Conservation (phyloP, 2,888 invertebrate species). For the Laothoe populi region DNA sequence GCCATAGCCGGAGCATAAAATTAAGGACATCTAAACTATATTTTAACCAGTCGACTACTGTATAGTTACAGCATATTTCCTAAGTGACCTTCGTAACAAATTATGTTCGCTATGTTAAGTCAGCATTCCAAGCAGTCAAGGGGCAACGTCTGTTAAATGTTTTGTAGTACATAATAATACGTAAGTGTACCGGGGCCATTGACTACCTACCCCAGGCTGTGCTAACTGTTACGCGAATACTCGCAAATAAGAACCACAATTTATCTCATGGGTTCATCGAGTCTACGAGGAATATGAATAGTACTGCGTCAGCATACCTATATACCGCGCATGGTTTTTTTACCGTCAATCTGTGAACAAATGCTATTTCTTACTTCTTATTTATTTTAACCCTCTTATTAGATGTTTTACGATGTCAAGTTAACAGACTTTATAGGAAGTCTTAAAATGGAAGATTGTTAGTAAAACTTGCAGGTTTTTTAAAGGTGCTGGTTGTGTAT, state of each 20-base stretch:
- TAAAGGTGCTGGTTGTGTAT: no score
- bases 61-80: neutral
- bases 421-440: no score
- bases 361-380: no score
- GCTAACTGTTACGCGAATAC: constrained; percentile 29
- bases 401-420: no score
- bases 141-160: neutral
- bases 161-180: constrained; percentile 25
- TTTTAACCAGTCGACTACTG: neutral
- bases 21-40: neutral
- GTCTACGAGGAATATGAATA: constrained; percentile 3
- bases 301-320: neutral
- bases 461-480: no score
- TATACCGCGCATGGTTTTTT: no score
- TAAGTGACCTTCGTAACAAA: constrained; percentile 19
- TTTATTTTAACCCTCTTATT: no score
- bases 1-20: neutral
- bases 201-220: constrained; percentile 26
- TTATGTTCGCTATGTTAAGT: constrained; percentile 19
- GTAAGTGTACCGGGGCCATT: constrained; percentile 22
- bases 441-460: no score
- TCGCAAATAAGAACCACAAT: constrained; percentile 17
- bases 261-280: neutral
- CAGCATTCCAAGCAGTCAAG: constrained; percentile 8
- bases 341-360: neutral